Percentiles rank a stretch among this genome's conserved stretches.
Evolutionary conservation across 2,888 invertebrate genomes (phyloP).

Genomic region (Sialis lutaria): DNA sequence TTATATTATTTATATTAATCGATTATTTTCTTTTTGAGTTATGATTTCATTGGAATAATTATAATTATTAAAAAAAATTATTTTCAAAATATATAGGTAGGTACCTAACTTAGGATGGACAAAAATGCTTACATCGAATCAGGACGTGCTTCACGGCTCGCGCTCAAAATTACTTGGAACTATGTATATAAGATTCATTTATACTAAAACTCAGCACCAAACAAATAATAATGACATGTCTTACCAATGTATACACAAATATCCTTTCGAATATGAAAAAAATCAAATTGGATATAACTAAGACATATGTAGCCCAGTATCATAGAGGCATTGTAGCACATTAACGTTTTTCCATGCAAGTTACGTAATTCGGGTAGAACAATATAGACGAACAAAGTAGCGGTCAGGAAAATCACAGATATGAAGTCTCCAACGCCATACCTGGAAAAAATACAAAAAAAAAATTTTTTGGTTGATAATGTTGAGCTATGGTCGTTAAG

Average conservation of each 20-base stretch:
- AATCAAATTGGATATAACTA: background rate
- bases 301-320: conserved; percentile 42
- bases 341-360: conserved; percentile 54
- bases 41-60: no score
- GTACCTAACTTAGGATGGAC: no score
- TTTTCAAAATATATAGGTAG: no score
- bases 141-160: no score
- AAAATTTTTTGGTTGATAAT: no score
- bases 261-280: background rate
- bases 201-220: background rate
- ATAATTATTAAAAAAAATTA: no score
- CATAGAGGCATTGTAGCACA: conserved; percentile 49
- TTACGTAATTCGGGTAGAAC: conserved; percentile 47
- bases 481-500: no score
- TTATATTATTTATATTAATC: no score
- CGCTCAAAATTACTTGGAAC: no score
- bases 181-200: background rate
- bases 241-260: background rate
- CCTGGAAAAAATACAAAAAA: conserved; percentile 1
- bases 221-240: background rate
- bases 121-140: no score
- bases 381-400: conserved; percentile 48
- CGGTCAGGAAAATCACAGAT: conserved; percentile 44
- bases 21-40: no score
- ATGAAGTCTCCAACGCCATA: conserved; percentile 25